Base-by-base conservation (phyloP, 2,797 vertebrate genomes). In the Myiotriccus ornatus region DNA sequence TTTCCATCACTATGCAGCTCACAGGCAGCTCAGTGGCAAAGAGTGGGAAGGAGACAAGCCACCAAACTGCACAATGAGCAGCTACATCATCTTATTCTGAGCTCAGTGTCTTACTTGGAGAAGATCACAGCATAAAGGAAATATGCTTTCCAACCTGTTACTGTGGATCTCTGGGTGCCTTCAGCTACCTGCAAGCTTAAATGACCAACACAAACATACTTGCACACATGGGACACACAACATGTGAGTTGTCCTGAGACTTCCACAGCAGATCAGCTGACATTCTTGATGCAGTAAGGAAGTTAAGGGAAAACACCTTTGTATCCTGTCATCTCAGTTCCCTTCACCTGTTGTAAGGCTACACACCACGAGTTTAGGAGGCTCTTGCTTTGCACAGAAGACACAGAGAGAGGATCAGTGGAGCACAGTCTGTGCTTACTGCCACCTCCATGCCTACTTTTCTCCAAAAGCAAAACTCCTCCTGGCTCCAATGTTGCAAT, bases 251-350 rank as follows among this genome's bases (percentile, higher is more conserved):
- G 47, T 53, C 11, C 60, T 18, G 24, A 76, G 60, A 53, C 12
- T 7, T 55, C 17, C 0, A 0, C 52, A 80, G 56, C 65, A 74
- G 41, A 22, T 10, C 2, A 0, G 17, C 21, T 59, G 68, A 19
- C 22, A 24, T 18, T n/a, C n/a, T 11, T 1, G 0, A 16, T 28
- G 41, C 15, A 69, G 14, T 7, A 49, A 63, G 46, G 8, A 63
- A 57, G 43, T 19, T 7, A 43, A 35, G 17, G 24, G 49, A 77
- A 85, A 91, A 59, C 13, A 12, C 6, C 1, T 5, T 28, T 4
- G 2, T 39, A 69, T 44, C 35, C 62, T 6, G 1, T 16, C 18
- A 35, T 28, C 14, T 65, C n/a, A 52, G n/a, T 27, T 65, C 50
- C 13, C 70, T 76, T 87, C 20, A 32, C 17, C 35, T 70, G 18